Base-by-base conservation (phyloP, 2,888 invertebrate species). In the Plebejus anna region DNA sequence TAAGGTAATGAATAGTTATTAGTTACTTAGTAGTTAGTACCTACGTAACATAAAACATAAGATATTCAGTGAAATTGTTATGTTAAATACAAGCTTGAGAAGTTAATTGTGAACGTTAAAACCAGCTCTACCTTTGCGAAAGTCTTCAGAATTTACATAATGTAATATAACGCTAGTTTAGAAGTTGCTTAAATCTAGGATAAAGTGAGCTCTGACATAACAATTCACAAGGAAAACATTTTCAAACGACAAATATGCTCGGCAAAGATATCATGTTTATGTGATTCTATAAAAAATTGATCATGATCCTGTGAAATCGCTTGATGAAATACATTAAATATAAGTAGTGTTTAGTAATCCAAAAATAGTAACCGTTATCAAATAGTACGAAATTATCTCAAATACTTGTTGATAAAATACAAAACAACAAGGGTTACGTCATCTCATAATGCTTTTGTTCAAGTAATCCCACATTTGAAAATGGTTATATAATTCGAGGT, bases 401-500 rank as follows among this genome's bases (percentile, higher is more conserved):
- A 9, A 13, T 28, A 28, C 73, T 73, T 13, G 13, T 73, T 73
- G 32, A 36, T 16, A 4, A 55, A 51, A 28, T 4, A 47, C 22
- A 47, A 47, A 66, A 61, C 66, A 57, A 71, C 11, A 38, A 71
- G 13, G 71, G 42, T 28, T 38, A 71, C 59, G 36, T 42, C 47
- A 55, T 42, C 47, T 36, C 70, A 42, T 57, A 76, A 76, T 42
- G 51, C 47, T 42, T 75, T 76, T 61, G 70, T 71, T 71, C 57
- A 76, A 73, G 72, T 61, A 70, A 75, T 47, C 70, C 57, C 55
- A n/a, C 79, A 78, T 76, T 80, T 78, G 77, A 70, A 78, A 78
- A 78, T 78, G 70, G 75, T 75, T 73, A 77, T 75, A 70, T 79
- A 72, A 77, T 79, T 78, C 79, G 72, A 76, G 61, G 70, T 78